Evolutionary conservation across 1,140 invertebrate species (phyloP), one percentile per base, ranked within the genome.

Genomic region (Akabosia matsudoensis): DNA sequence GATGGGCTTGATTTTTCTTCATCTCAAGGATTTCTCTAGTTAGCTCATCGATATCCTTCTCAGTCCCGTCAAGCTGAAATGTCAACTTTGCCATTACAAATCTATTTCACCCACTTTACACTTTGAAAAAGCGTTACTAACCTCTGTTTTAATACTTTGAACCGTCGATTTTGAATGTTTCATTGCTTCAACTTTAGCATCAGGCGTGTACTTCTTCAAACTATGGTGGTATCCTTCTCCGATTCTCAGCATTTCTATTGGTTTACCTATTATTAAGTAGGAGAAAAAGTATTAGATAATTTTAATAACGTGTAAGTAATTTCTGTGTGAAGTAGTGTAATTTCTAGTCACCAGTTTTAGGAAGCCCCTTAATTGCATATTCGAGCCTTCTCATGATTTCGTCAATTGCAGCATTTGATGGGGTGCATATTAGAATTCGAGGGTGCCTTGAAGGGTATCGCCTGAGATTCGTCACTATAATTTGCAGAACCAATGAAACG

Each of bases 361-460:
- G 33, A 51, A 74, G 14, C 13, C 75, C 30, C 3, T 76, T 34
- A 26, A 24, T 26, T 51, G 56, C 75, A 1, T 70, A 3, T 4
- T 24, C 61, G 2, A 81, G 37, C 7, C 78, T 70, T 30, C 30
- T 10, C 14, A 79, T 78, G 18, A 81, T 77, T 70, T 81, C 77
- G 56, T 81, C 74, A 14, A 81, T 33, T 13, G 79, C 79, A n/a
- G 79, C 77, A 70, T 81, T 81, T 1, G 75, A 77, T 0, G 79
- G 79, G 28, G 79, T 81, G 33, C 79, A 81, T 10, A 81, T 76
- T 0, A 81, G 61, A 64, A 81, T 76, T 74, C 75, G 79, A 16
- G 26, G 26, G 10, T 75, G 70, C 4, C 33, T 13, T 0, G 56
- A 31, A 18, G 22, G 16, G 16, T 33, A 31, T 70, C 22, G 61